Base-by-base conservation (phyloP, 2,888 invertebrate genomes). In the Emmelina monodactyla region DNA sequence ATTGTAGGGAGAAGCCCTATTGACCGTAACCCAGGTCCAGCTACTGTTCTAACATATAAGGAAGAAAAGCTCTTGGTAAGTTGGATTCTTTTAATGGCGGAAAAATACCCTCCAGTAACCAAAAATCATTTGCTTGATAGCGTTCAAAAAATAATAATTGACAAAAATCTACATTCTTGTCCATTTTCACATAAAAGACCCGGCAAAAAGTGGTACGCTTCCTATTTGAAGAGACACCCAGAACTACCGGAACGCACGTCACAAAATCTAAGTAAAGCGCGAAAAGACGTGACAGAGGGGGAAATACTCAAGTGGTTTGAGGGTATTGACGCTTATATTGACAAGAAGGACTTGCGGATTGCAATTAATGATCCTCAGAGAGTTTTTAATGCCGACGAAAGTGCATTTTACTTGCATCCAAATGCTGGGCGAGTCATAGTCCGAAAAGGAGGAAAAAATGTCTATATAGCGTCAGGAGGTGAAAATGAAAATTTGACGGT, bases 141-240 rank as follows among this genome's bases (percentile, higher is more conserved):
- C 35, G 55, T 55, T 2, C 42, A 50, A 28, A 46, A 31, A n/a
- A n/a, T n/a, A n/a, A n/a, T n/a, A n/a, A n/a, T n/a, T n/a, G n/a
- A n/a, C n/a, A n/a, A n/a, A n/a, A 33, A 35, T 19, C n/a, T 19
- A 29, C 22, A 29, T 34, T 25, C 29, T 4, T 32, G 25, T 14
- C 33, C 31, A 14, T 57, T 58, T 34, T 51, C 45, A 28, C 43
- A 61, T 42, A 51, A 47, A 28, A 42, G 49, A 32, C 61, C 57
- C 31, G 57, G 58, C 10, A 49, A 50, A 35, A 51, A 53, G 22
- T 64, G 62, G 59, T 63, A 50, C n/a, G n/a, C n/a, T n/a, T n/a
- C n/a, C n/a, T n/a, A n/a, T n/a, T n/a, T n/a, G n/a, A n/a, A n/a
- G n/a, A 22, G 42, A 28, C 42, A 44, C 11, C 42, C 39, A 22